Base-by-base conservation (phyloP, 2,888 invertebrate genomes). In the Petrolisthes manimaculis region DNA sequence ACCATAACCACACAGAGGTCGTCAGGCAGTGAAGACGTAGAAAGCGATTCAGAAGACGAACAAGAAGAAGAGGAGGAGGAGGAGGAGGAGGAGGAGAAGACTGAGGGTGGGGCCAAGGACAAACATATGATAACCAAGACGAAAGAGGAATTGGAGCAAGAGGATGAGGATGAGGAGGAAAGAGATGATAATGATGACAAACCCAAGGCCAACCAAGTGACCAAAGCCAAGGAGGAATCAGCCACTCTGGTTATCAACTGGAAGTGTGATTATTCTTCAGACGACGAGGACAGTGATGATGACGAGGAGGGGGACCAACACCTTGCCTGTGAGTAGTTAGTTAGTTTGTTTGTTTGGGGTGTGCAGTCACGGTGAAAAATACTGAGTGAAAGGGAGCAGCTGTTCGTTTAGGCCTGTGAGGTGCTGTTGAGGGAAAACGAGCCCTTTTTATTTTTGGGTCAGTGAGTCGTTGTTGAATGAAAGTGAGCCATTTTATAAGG, bases 41-140 rank as follows among this genome's bases (percentile, higher is more conserved):
- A 85, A 14, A 78, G 78, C 9, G 83, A 83, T 4, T 61, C 55
- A 2, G 85, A 85, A 5, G 54, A 69, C 24, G 79, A 85, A 12
- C 55, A 80, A 1, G 75, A 75, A 53, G 84, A 84, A 37, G 83
- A 71, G 6, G 54, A 71, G 21, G 83, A 83, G 9, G 83, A 69
- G 71, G 24, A 69, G 21, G 81, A 81, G 81, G 61, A 81, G 61
- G 24, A 81, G 56, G 77, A 51, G 8, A 51, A 51, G 18, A 8
- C n/a, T n/a, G n/a, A n/a, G n/a, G n/a, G 37, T 37, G 18, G 51
- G 21, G 8, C 77, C 5, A 77, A 6, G 5, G 51, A 5, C 14
- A 14, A n/a, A n/a, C n/a, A n/a, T n/a, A n/a, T 61, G 14, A 61
- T 61, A 61, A 14, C 14, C 9, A 61, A 61, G 14, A 61, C 14